Evolutionary conservation across 2,113 vertebrate genomes (phyloP).

Genomic region (Sturnus vulgaris): DNA sequence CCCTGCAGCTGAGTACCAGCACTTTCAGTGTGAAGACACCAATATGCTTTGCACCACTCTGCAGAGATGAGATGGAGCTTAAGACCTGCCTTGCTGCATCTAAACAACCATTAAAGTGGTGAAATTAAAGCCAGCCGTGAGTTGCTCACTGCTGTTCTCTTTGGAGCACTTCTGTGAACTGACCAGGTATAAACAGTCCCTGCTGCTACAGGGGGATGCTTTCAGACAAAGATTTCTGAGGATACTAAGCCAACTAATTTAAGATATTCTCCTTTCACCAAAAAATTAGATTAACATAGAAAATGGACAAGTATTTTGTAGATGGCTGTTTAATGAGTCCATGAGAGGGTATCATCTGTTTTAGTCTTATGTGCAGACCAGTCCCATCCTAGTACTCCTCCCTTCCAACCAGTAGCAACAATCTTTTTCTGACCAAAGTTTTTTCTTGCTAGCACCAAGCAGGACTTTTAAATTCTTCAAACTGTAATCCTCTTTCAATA

Average conservation of each 20-base stretch:
- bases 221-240: constrained; percentile 1
- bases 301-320: neutral
- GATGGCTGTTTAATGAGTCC: neutral
- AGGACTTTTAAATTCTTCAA: neutral
- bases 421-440: neutral
- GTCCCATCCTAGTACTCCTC: neutral
- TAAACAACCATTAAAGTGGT: neutral
- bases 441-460: neutral
- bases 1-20: too few relatives aligned
- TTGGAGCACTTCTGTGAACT: neutral
- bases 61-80: neutral
- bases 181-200: neutral
- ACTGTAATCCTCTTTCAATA: neutral
- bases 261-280: neutral
- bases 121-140: constrained; percentile 3
- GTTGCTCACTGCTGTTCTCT: neutral
- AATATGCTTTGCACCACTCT: neutral
- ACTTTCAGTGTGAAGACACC: neutral
- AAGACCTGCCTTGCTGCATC: neutral
- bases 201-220: neutral
- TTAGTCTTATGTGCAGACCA: neutral
- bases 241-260: constrained; percentile 1
- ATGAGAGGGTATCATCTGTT: neutral
- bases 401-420: neutral
- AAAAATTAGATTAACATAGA: constrained; percentile 41